Base-by-base conservation (phyloP, 2,113 vertebrate genomes). In the Trichomycterus rosablanca region DNA sequence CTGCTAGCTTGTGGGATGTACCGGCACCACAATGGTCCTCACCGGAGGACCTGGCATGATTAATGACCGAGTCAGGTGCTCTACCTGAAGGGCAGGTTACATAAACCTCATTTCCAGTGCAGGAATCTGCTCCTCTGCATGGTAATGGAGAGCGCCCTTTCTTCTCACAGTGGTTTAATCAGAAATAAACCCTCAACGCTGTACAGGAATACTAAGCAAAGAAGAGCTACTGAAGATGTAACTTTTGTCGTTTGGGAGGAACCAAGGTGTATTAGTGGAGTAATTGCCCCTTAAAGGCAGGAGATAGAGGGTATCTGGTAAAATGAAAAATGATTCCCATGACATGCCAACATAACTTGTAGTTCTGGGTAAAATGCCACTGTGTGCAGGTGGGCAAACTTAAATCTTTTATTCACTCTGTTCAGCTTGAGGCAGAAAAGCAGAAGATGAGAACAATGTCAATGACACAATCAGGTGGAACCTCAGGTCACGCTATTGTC, bases 41-140 rank as follows among this genome's bases (percentile, higher is more conserved):
- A 62, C 52, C 14, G 9, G 67, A 74, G 63, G 62, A 62, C 61
- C 46, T n/a, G 57, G 52, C 62, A 74, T 74, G 71, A 74, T 74
- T 74, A 74, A 74, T 74, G 71, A 64, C 61, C 56, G 60, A 69
- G 59, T 34, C 59, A 70, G 57, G 63, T 62, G 63, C 57, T 66
- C 57, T 74, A 63, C 67, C 71, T 74, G 67, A 74, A 74, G 71
- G 71, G 71, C 67, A 74, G 63, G 71, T 70, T 74, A 74, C 63
- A 61, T 67, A 73, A 69, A 68, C 61, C 66, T 65, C 66, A 61
- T 73, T 65, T n/a, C 61, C 57, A 56, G 61, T 50, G 24, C 44
- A 43, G 50, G 56, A 68, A 54, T 65, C 60, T 26, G 23, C 44
- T 56, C 40, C 52, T 65, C 60, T 20, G 51, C n/a, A n/a, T n/a